Evolutionary conservation across 1,140 invertebrate species (phyloP).

Genomic region (Yoshiicerus persimilis): DNA sequence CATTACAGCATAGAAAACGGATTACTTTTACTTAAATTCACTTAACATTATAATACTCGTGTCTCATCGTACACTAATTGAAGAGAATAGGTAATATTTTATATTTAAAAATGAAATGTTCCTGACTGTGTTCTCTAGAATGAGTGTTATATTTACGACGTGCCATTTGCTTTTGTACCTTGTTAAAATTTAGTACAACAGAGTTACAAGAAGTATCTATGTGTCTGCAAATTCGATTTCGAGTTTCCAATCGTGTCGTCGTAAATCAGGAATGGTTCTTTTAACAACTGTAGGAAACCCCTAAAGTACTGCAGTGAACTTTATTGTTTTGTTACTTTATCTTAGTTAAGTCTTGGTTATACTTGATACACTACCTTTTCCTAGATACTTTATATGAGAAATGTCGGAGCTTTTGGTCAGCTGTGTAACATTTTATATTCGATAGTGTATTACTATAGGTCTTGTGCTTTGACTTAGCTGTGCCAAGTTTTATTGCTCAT

Average conservation of each 20-base stretch:
- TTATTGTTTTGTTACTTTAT: background rate
- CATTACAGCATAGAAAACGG: background rate
- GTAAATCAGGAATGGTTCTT: constrained; percentile 1
- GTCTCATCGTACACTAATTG: background rate
- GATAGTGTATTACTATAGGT: background rate
- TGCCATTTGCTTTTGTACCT: background rate
- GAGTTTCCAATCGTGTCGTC: constrained; percentile 18
- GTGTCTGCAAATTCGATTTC: constrained; percentile 1
- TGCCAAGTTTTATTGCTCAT: constrained; percentile 19
- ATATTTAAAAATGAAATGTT: background rate
- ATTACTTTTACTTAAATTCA: too few relatives aligned
- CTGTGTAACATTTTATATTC: background rate
- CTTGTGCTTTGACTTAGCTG: background rate
- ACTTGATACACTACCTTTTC: background rate
- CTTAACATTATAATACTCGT: background rate
- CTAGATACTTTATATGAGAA: background rate
- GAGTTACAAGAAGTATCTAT: background rate
- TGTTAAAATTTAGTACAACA: background rate
- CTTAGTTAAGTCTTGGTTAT: background rate
- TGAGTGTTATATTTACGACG: background rate
- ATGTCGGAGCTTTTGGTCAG: background rate
- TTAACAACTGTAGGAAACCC: background rate
- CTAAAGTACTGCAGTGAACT: background rate
- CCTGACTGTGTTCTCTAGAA: too few relatives aligned
- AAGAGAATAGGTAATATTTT: background rate